Evolutionary conservation across 2,113 vertebrate genomes (phyloP).

Genomic region (Steatornis caripensis): DNA sequence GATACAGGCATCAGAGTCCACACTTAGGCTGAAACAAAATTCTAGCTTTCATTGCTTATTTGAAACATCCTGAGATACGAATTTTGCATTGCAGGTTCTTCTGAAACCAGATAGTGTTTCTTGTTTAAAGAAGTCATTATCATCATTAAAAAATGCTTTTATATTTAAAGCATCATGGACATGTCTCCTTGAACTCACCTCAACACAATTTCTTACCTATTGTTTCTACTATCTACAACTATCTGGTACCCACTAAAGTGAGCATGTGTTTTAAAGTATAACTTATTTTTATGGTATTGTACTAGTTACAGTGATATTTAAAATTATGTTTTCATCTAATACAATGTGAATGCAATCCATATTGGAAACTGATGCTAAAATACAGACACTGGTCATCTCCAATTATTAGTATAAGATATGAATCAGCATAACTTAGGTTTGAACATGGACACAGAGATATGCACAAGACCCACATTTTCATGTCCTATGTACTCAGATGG

Average conservation of each 20-base stretch:
- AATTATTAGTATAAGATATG: not conserved
- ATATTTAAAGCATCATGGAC: not conserved
- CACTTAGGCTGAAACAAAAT: not conserved
- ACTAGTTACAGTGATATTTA: not conserved
- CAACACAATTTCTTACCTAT: not conserved
- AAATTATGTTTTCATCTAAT: not conserved
- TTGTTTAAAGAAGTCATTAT: not conserved
- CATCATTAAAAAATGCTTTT: not conserved
- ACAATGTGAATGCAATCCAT: not conserved
- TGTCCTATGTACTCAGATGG: not conserved
- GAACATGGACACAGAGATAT: not conserved
- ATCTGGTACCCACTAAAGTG: not conserved
- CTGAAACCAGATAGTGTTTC: not conserved
- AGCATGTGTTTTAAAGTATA: not conserved
- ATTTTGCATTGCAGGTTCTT: not conserved
- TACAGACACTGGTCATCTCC: not conserved
- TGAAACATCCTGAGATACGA: not conserved
- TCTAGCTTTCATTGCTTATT: not conserved
- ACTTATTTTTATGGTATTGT: not conserved
- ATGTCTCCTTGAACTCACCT: not conserved
- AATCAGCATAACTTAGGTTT: not conserved
- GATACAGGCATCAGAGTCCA: not conserved
- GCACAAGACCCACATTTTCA: not conserved
- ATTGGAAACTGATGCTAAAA: not conserved
- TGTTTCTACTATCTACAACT: not conserved